phyloP scores from a whole-genome alignment of 2,113 vertebrate species.

The Azemiops feae region DNA sequence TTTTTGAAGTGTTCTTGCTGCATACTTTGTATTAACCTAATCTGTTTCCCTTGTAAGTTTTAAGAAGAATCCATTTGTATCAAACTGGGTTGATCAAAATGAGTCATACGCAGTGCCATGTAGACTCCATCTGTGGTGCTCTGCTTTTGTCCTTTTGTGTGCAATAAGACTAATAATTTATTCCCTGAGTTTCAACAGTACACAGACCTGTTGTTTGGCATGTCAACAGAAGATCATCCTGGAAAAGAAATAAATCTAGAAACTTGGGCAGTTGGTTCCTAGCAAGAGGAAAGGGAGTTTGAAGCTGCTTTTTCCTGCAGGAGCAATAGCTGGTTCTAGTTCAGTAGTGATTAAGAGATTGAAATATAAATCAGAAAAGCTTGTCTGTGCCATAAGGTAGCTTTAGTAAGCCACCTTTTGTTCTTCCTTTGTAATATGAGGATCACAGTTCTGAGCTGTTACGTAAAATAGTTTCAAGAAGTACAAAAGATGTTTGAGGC shows the following conservation, averaged over 20 bases:
- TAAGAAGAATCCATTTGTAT: not conserved
- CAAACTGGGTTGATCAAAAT: not conserved
- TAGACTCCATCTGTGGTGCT: not conserved
- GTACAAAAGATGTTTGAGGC: not conserved
- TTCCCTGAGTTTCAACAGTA: not conserved
- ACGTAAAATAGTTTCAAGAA: not conserved
- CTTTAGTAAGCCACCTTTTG: not conserved
- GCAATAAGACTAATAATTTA: not conserved
- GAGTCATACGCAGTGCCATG: slow-evolving; percentile 7
- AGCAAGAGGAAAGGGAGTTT: not conserved
- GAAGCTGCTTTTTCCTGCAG: not conserved
- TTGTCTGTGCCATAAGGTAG: not conserved
- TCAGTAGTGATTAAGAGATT: not conserved
- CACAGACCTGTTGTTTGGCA: not conserved
- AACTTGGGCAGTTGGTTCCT: not conserved
- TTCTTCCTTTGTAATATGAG: not conserved
- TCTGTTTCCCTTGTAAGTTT: fast-evolving
- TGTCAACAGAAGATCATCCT: not conserved
- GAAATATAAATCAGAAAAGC: not conserved
- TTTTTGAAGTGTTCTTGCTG: not conserved
- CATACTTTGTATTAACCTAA: not conserved
- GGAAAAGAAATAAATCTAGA: not conserved
- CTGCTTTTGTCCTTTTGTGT: slow-evolving; percentile 21
- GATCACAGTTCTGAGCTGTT: not conserved
- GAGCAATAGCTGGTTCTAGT: not conserved